Evolutionary conservation across 1,140 invertebrate species (phyloP).

Genomic region (Drosophila biarmipes): DNA sequence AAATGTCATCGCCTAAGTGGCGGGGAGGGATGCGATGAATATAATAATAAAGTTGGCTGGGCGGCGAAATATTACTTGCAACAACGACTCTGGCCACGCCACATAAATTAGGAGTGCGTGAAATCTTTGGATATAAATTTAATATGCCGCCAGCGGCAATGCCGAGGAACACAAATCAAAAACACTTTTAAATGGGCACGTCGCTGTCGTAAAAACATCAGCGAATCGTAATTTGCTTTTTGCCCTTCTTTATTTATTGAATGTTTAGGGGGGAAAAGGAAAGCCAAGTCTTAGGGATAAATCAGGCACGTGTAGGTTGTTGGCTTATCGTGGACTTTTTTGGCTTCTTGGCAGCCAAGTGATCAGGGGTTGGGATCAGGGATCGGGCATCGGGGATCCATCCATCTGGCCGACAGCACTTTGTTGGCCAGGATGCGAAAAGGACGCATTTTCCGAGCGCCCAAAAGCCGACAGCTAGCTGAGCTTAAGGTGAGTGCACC

Average conservation of each 20-base stretch:
- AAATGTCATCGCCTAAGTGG: conserved; percentile 50
- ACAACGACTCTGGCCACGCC: conserved; percentile 64
- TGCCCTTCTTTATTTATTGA: conserved; percentile 71
- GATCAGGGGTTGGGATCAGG: conserved; percentile 10
- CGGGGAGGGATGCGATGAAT: conserved; percentile 8
- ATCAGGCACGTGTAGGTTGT: conserved; percentile 46
- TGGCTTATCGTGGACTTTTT: conserved; percentile 1
- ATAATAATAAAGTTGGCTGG: conserved; percentile 66
- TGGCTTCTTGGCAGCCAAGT: neutral
- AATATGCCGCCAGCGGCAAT: conserved; percentile 64
- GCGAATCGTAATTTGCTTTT: conserved; percentile 71
- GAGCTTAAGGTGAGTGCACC: conserved; percentile 71
- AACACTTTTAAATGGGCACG: conserved; percentile 77
- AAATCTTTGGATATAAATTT: conserved; percentile 76
- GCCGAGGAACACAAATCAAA: conserved; percentile 70
- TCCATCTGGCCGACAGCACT: conserved; percentile 26
- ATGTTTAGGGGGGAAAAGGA: conserved; percentile 51
- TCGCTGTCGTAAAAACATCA: conserved; percentile 77
- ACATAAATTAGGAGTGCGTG: conserved; percentile 78
- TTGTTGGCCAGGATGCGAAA: conserved; percentile 8
- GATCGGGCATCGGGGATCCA: conserved; percentile 16
- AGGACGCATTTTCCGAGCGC: neutral
- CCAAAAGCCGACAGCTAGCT: conserved; percentile 66
- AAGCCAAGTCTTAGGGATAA: conserved; percentile 36
- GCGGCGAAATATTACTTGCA: conserved; percentile 66